Base-by-base conservation (phyloP, 2,888 invertebrate genomes). In the Synergus gifuensis region DNA sequence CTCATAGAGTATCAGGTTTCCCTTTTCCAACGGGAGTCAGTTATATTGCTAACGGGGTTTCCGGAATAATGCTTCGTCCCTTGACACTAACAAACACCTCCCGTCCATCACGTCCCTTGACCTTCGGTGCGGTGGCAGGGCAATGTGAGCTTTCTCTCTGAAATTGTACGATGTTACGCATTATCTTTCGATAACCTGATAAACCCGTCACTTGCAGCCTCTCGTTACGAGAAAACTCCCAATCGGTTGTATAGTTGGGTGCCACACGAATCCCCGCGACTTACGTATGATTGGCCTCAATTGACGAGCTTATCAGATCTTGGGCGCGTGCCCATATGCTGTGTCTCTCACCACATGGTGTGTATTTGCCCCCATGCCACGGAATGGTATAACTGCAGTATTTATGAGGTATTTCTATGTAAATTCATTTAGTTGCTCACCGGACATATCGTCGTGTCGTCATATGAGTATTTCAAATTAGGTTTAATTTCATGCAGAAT, bases 301-400 rank as follows among this genome's bases (percentile, higher is more conserved):
- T 91, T 88, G 89, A 90, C 86, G 87, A 83, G 85, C 85, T 89
- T 91, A 91, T 91, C 91, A 87, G 90, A 91, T 91, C 88, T 81
- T 83, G 81, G 88, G 82, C 90, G 86, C 89, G 90, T 89, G 90
- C 88, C 91, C 91, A 91, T 90, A 89, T 91, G 91, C 87, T 36
- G 36, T 86, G 85, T 84, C 85, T 87, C 84, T 85, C 83, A 86
- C 83, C 86, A 85, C 86, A 84, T 83, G 79, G 73, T 73, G 16
- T 69, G 69, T 60, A 18, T 60, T 28, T 60, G 18, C 22, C 60
- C 60, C 5, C 60, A 28, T 60, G 60, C 12, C 11, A 60, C 12
- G 22, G 22, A 28, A 60, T 60, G 22, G 22, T 22, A 60, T 67
- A n/a, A 40, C 67, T n/a, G n/a, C n/a, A 54, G n/a, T n/a, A 54